phyloP scores from a whole-genome alignment of 1,140 invertebrate species.

The Pinna nobilis region DNA sequence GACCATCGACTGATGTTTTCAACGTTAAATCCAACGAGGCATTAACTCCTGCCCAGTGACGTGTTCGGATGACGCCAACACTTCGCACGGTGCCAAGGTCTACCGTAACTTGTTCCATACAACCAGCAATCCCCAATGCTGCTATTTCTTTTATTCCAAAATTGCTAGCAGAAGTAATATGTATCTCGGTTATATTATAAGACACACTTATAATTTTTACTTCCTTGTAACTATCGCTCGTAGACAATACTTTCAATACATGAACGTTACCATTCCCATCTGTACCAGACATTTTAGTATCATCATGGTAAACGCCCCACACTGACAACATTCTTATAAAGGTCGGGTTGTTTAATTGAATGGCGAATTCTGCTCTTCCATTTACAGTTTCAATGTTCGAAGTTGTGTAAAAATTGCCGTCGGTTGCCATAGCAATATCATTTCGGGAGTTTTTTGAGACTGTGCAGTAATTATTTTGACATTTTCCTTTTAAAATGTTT shows the following conservation, averaged over 20 bases:
- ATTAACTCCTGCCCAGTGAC: slow-evolving; percentile 55
- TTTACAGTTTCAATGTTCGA: not conserved
- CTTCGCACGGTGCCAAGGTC: slow-evolving; percentile 39
- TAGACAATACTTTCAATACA: slow-evolving; percentile 21
- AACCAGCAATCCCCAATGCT: slow-evolving; percentile 39
- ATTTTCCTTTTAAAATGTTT: slow-evolving; percentile 46
- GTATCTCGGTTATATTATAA: slow-evolving; percentile 26
- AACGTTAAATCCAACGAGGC: slow-evolving; percentile 33
- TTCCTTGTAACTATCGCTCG: slow-evolving; percentile 48
- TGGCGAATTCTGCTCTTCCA: slow-evolving; percentile 15
- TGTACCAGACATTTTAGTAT: slow-evolving; percentile 17
- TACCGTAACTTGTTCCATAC: slow-evolving; percentile 42
- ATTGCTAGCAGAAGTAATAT: slow-evolving; percentile 27
- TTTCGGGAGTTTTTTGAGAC: not conserved
- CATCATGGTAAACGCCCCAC: slow-evolving; percentile 35
- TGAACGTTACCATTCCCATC: slow-evolving; percentile 19
- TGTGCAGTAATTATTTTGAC: slow-evolving; percentile 10
- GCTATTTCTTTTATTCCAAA: slow-evolving; percentile 51
- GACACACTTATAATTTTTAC: slow-evolving; percentile 32
- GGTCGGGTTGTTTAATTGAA: slow-evolving; percentile 3
- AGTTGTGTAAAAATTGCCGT: slow-evolving; percentile 18
- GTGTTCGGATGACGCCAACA: slow-evolving; percentile 46
- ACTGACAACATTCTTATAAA: slow-evolving; percentile 38
- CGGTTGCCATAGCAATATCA: slow-evolving; percentile 29
- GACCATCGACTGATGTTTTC: slow-evolving; percentile 39